Evolutionary conservation across 2,888 invertebrate genomes (phyloP).

Genomic region (Camponotus fellah): DNA sequence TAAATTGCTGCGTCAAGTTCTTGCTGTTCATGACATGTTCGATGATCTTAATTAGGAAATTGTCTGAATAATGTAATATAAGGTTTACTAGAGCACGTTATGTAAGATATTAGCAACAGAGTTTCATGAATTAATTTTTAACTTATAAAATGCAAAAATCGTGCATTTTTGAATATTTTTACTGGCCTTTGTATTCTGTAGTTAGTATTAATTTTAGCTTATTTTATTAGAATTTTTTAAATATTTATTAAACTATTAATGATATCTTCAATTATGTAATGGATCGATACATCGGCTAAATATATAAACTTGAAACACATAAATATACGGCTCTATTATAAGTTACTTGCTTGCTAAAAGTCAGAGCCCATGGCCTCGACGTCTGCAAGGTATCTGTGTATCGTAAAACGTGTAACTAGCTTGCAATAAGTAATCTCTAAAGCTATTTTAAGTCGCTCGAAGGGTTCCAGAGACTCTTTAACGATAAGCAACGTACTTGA

Average conservation of each 20-base stretch:
- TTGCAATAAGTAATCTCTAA: slow-evolving; percentile 17
- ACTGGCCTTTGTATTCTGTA: not conserved
- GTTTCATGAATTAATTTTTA: not conserved
- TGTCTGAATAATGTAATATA: not conserved
- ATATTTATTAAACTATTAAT: slow-evolving; percentile 18
- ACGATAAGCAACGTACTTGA: slow-evolving; percentile 60
- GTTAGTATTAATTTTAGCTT: not conserved
- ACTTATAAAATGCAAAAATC: not conserved
- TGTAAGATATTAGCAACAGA: not conserved
- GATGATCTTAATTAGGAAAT: slow-evolving; percentile 57
- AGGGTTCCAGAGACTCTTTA: slow-evolving; percentile 51
- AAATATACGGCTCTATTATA: slow-evolving; percentile 51
- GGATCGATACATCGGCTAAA: not conserved
- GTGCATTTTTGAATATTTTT: slow-evolving; percentile 1
- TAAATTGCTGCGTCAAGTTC: slow-evolving; percentile 33
- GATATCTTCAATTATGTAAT: slow-evolving; percentile 5
- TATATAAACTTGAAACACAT: slow-evolving; percentile 21
- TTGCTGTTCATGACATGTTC: slow-evolving; percentile 32
- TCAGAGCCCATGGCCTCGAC: slow-evolving; percentile 24
- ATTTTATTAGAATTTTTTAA: slow-evolving; percentile 1
- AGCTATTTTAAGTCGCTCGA: slow-evolving; percentile 63
- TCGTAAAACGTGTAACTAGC: slow-evolving; percentile 60
- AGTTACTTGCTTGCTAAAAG: slow-evolving; percentile 29
- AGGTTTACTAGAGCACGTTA: not conserved
- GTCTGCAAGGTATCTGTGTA: slow-evolving; percentile 35